Evolutionary conservation across 2,113 vertebrate genomes (phyloP), one percentile per base, ranked within the genome.

Genomic region (Rhinopomastus cyanomelas): DNA sequence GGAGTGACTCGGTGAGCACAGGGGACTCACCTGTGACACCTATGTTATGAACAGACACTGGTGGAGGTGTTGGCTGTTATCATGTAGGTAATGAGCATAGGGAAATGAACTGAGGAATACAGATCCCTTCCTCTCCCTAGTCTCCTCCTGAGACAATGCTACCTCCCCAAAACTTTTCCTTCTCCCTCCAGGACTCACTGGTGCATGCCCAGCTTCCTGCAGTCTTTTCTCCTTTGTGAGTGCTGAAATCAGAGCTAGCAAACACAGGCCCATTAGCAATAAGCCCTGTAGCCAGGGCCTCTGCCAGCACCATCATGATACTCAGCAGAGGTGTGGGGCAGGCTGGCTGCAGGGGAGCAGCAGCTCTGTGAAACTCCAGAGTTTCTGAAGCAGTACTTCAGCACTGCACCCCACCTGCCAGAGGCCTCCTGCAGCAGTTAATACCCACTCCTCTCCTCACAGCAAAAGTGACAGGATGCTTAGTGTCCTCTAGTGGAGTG

Each of bases 211-310:
- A 34, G 16, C 49, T 84, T 87, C 6, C 2, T 2, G 4, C 7
- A 42, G 21, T 7, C 13, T 55, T 65, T n/a, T 22, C 55, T 62
- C 25, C 37, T 42, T 34, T 2, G 2, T 22, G n/a, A 81, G 62
- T 16, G 13, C 49, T 73, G 60, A 36, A 46, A 65, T 37, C 13
- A 17, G 23, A 14, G 12, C 13, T 36, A 20, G n/a, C n/a, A 69
- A 78, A 23, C 0, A 12, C 10, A 34, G 36, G 3, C 8, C 13
- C 25, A 4, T 0, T 4, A 14, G 11, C 34, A 44, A 29, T 0
- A 0, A 71, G 34, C n/a, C 25, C 44, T 29, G 36, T 22, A 73
- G 22, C 14, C 55, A 6, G 1, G 1, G 25, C 22, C 67, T 66
- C 39, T 42, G 37, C 21, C 55, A 56, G n/a, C 55, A 34, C 36